Percentiles rank a stretch among this genome's conserved stretches.
Evolutionary conservation across 2,113 vertebrate genomes (phyloP).

Genomic region (Oriolus oriolus): DNA sequence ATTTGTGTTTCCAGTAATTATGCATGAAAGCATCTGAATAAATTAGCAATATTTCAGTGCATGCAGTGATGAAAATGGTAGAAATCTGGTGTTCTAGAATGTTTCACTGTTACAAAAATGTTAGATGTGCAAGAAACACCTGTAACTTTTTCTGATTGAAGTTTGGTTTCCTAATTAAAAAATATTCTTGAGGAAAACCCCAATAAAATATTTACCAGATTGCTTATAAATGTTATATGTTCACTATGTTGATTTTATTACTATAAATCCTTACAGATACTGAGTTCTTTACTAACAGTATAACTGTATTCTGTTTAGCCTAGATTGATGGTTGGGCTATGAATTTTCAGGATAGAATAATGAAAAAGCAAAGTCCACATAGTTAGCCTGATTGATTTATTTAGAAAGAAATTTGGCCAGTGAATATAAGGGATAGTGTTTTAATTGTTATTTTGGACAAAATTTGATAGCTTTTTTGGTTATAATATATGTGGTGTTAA

Average conservation of each 20-base stretch:
- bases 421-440: not conserved
- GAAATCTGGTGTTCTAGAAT: not conserved
- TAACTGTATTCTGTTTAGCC: not conserved
- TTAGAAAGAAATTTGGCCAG: not conserved
- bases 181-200: not conserved
- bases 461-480: not conserved
- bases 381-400: not conserved
- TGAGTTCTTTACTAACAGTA: not conserved
- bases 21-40: constrained; percentile 36
- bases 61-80: constrained; percentile 4
- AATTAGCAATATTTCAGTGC: constrained; percentile 3
- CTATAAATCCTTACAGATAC: not conserved
- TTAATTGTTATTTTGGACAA: not conserved
- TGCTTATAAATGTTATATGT: not conserved
- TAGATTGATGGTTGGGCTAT: not conserved
- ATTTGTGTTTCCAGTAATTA: constrained; percentile 35
- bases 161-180: not conserved
- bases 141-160: not conserved
- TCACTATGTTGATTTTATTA: not conserved
- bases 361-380: not conserved
- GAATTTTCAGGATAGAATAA: not conserved
- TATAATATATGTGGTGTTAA: not conserved
- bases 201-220: not conserved
- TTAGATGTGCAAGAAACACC: not conserved
- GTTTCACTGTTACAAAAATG: not conserved